Conservation (phyloP, 2,113 vertebrate genomes). For the Rafetus swinhoei region DNA sequence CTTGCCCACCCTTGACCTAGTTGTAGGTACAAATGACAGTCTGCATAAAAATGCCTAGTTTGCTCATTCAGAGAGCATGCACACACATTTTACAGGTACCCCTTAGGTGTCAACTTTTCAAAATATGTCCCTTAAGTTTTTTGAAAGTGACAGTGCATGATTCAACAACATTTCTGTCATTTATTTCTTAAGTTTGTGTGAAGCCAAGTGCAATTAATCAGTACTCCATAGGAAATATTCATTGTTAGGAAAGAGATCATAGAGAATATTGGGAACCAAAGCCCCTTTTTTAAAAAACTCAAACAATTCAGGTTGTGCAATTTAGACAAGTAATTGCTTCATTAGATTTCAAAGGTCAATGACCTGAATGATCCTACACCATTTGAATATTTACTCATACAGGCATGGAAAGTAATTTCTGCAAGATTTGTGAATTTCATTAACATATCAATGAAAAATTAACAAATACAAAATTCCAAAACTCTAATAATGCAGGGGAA, state of each 20-base stretch:
- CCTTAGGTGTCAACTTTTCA: neutral
- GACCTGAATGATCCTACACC: conserved; percentile 11
- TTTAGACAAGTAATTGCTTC: conserved; percentile 55
- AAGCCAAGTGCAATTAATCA: conserved; percentile 21
- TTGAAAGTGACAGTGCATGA: conserved; percentile 19
- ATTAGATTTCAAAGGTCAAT: conserved; percentile 67
- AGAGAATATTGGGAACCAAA: conserved; percentile 38
- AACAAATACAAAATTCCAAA: neutral
- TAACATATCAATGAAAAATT: conserved; percentile 34
- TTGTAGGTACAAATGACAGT: neutral
- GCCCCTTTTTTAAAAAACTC: neutral
- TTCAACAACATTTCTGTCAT: conserved; percentile 51
- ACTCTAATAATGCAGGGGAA: neutral
- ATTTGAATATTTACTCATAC: neutral
- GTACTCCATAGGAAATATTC: conserved; percentile 58
- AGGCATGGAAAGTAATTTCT: conserved; percentile 18
- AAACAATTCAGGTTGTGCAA: conserved; percentile 61
- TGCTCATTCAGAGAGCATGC: neutral
- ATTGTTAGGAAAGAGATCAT: conserved; percentile 70
- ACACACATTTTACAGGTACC: neutral
- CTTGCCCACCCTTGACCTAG: neutral
- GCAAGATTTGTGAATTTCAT: neutral
- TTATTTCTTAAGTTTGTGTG: conserved; percentile 30
- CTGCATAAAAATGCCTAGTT: neutral
- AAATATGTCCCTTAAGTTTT: neutral